These are phyloP conservation scores for Otolemur garnettii DNA, from an alignment of 2,113 vertebrate genomes.

Conservation along the genomic window DNA sequence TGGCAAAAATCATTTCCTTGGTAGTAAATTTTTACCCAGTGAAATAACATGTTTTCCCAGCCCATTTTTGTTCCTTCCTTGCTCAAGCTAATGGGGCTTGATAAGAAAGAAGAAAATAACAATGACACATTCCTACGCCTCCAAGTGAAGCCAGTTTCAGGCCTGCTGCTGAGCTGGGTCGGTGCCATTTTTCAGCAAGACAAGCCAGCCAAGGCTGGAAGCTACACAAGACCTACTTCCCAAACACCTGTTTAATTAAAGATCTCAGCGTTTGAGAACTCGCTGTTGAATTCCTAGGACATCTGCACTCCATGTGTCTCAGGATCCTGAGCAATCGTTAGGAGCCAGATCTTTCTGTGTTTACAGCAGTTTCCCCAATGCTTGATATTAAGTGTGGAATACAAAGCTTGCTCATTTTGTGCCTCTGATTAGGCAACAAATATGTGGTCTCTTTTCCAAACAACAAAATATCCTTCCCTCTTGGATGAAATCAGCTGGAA, in stretches of 20 bases:
- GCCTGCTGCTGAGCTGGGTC: slow-evolving; percentile 85
- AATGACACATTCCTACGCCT: slow-evolving; percentile 87
- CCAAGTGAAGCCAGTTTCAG: slow-evolving; percentile 81
- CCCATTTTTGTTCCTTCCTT: slow-evolving; percentile 79
- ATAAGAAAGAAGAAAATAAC: slow-evolving; percentile 90
- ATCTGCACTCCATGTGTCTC: slow-evolving; percentile 87
- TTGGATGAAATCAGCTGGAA: slow-evolving; percentile 53
- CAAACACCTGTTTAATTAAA: slow-evolving; percentile 92
- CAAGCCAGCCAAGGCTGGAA: slow-evolving; percentile 84
- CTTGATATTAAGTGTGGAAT: not conserved
- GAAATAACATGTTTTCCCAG: slow-evolving; percentile 91
- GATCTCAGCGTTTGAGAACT: slow-evolving; percentile 80
- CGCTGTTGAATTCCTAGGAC: slow-evolving; percentile 69
- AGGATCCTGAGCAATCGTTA: not conserved
- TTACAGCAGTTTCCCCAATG: not conserved
- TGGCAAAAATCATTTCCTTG: slow-evolving; percentile 85
- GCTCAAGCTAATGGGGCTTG: slow-evolving; percentile 87
- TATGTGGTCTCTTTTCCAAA: slow-evolving; percentile 34
- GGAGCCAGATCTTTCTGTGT: slow-evolving; percentile 6
- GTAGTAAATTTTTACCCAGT: slow-evolving; percentile 92
- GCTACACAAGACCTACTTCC: slow-evolving; percentile 85
- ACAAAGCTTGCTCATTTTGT: not conserved
- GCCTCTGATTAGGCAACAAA: slow-evolving; percentile 49
- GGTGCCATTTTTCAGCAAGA: slow-evolving; percentile 77
- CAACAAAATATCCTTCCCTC: slow-evolving; percentile 31